phyloP scores from a whole-genome alignment of 2,113 vertebrate genomes.

The Lichenostomus cassidix region DNA sequence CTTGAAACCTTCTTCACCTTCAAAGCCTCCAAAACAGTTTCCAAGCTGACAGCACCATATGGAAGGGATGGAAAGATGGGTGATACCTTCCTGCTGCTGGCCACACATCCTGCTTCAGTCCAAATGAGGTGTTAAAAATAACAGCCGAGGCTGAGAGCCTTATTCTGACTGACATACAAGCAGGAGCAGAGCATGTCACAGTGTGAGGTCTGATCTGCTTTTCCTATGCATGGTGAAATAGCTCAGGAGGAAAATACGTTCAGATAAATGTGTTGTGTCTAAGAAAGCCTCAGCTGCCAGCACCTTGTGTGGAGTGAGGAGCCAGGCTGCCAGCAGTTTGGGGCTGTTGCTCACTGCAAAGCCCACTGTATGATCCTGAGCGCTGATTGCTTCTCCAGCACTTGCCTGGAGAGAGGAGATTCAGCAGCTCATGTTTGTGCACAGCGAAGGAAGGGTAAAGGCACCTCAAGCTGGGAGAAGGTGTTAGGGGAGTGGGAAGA shows the following conservation, averaged over 20 bases:
- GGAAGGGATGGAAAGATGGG: neutral
- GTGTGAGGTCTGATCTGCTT: neutral
- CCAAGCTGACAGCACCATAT: neutral
- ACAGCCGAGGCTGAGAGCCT: neutral
- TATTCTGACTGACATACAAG: neutral
- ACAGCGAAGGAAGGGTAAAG: neutral
- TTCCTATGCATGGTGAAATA: neutral
- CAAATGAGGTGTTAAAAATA: neutral
- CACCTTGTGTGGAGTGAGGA: neutral
- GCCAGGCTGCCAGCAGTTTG: neutral
- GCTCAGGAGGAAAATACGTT: neutral
- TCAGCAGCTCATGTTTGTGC: accelerated
- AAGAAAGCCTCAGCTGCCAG: neutral
- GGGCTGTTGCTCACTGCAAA: neutral
- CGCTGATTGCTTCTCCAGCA: neutral
- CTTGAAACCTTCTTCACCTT: neutral
- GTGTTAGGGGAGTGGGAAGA: neutral
- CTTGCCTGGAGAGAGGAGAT: neutral
- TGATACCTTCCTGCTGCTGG: neutral
- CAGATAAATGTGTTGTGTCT: neutral
- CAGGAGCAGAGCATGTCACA: neutral
- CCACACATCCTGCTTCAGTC: neutral
- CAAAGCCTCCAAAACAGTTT: neutral
- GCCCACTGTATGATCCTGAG: accelerated
- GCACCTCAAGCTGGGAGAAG: neutral